A percentile compares a stretch with the other conserved stretches of the same genome.
These are phyloP conservation scores for Melanerpes formicivorus DNA, from an alignment of 2,113 vertebrate species.

Conservation along the genomic window DNA sequence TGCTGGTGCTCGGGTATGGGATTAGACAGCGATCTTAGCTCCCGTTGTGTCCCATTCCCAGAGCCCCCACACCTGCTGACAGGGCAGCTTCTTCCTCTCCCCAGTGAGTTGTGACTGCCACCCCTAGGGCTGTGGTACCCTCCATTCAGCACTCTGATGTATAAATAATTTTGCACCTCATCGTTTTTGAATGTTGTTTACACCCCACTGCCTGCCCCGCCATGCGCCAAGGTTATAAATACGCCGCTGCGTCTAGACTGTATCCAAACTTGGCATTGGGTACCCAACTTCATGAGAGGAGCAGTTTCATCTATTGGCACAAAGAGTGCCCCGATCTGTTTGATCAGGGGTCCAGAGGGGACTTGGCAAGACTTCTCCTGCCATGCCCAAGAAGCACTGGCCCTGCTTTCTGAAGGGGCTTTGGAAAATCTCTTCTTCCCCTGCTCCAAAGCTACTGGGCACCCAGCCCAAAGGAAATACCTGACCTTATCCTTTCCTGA, in stretches of 20 bases:
- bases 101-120: not conserved
- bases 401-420: not conserved
- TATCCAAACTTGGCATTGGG: conserved; percentile 45
- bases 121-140: not conserved
- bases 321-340: not conserved
- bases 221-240: conserved; percentile 65
- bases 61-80: accelerated
- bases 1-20: not conserved
- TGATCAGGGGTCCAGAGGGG: not conserved
- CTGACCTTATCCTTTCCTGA: conserved; percentile 57
- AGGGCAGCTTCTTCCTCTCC: not conserved
- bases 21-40: not conserved
- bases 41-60: not conserved
- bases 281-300: not conserved
- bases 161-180: conserved; percentile 41
- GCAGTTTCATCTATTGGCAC: conserved; percentile 23
- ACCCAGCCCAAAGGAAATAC: conserved; percentile 64
- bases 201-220: conserved; percentile 47
- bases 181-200: conserved; percentile 44
- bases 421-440: conserved; percentile 11
- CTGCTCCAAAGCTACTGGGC: conserved; percentile 19
- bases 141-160: not conserved
- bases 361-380: conserved; percentile 5
- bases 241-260: conserved; percentile 64
- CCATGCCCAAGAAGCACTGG: not conserved